Conservation (phyloP, 2,113 vertebrate genomes). For the Rhadina sibilatrix region DNA sequence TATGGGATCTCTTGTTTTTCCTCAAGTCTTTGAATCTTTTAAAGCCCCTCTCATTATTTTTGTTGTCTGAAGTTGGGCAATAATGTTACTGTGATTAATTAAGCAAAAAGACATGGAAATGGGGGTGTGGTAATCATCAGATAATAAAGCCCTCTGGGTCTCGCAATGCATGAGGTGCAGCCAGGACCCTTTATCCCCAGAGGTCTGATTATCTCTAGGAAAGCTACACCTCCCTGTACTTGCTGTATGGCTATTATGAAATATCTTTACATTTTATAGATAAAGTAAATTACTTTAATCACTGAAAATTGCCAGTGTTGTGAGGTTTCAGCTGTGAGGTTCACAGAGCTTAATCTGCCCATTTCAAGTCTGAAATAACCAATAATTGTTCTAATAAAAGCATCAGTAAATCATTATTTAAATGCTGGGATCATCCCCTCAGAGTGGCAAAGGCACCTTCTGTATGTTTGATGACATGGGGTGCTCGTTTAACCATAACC, state of each 20-base stretch:
- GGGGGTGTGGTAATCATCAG: slow-evolving; percentile 75
- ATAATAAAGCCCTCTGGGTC: slow-evolving; percentile 80
- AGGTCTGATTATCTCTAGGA: slow-evolving; percentile 79
- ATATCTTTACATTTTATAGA: slow-evolving; percentile 68
- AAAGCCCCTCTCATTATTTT: slow-evolving; percentile 80
- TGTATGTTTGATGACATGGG: slow-evolving; percentile 53
- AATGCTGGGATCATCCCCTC: slow-evolving; percentile 62
- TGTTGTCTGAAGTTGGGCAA: slow-evolving; percentile 82
- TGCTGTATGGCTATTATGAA: slow-evolving; percentile 66
- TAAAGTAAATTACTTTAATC: slow-evolving; percentile 68
- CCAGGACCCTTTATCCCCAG: slow-evolving; percentile 71
- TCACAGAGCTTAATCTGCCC: slow-evolving; percentile 49
- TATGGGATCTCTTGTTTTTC: slow-evolving; percentile 76
- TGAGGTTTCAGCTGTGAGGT: slow-evolving; percentile 57
- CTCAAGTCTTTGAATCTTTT: slow-evolving; percentile 77
- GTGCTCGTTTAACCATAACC: slow-evolving; percentile 39
- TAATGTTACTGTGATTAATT: slow-evolving; percentile 82
- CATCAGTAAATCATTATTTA: slow-evolving; percentile 70
- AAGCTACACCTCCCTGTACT: slow-evolving; percentile 67
- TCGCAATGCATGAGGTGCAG: slow-evolving; percentile 62
- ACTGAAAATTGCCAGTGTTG: slow-evolving; percentile 53
- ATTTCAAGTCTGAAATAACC: slow-evolving; percentile 72
- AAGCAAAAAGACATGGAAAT: slow-evolving; percentile 77
- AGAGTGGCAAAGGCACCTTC: slow-evolving; percentile 53
- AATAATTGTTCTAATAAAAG: slow-evolving; percentile 76